Evolutionary conservation across 2,888 invertebrate genomes (phyloP).

Genomic region (Tachina lurida): DNA sequence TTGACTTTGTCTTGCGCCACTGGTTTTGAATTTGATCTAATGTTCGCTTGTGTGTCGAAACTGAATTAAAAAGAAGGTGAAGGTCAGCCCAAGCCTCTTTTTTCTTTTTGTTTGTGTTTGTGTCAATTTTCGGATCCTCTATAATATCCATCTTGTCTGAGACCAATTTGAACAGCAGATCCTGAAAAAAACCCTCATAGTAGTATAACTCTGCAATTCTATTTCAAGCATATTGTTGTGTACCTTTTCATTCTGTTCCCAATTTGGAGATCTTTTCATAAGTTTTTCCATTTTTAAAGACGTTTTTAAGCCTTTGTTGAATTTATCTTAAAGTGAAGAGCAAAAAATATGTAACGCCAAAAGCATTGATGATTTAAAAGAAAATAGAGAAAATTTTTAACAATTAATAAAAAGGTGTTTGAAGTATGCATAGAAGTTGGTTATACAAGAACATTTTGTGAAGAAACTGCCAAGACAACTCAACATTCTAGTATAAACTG

Average conservation of each 20-base stretch:
- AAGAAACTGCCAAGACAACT: no score
- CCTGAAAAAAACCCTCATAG: background rate
- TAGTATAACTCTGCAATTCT: no score
- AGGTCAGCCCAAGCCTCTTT: constrained; percentile 8
- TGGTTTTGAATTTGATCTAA: constrained; percentile 33
- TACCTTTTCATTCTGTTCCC: constrained; percentile 25
- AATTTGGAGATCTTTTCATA: constrained; percentile 7
- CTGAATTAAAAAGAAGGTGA: background rate
- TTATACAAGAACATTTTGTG: no score
- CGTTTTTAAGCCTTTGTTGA: no score
- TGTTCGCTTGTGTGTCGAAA: constrained; percentile 5
- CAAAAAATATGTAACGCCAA: no score
- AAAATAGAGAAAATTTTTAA: no score
- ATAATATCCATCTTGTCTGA: constrained; percentile 5
- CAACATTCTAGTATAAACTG: no score
- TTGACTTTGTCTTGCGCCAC: constrained; percentile 24
- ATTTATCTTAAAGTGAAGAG: no score
- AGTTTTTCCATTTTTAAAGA: background rate
- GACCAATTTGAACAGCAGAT: background rate
- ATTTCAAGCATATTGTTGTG: no score
- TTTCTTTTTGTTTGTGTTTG: constrained; percentile 18
- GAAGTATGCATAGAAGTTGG: no score
- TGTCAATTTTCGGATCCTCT: constrained; percentile 18
- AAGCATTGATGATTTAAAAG: no score
- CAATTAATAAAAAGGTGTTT: no score